A percentile compares a stretch with the other conserved stretches of the same genome.
phyloP scores from a whole-genome alignment of 2,888 invertebrate genomes.

The Catotricha subobsoleta region DNA sequence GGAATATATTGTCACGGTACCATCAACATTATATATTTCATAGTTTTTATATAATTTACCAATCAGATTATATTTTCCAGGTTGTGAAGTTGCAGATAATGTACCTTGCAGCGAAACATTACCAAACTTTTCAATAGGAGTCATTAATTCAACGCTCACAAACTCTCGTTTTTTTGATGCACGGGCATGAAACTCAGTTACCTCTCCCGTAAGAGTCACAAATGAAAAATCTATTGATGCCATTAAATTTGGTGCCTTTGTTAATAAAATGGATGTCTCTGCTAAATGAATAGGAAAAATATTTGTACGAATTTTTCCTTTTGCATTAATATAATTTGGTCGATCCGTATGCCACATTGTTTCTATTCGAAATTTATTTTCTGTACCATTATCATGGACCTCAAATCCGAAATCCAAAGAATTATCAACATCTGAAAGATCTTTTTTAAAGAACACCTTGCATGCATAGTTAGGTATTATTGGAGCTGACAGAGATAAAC shows the following conservation, averaged over 20 bases:
- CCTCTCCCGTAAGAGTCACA: constrained; percentile 17
- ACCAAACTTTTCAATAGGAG: constrained; percentile 20
- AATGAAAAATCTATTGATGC: constrained; percentile 21
- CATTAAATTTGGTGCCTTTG: constrained; percentile 18
- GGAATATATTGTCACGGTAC: constrained; percentile 25
- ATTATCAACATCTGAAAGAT: constrained; percentile 46
- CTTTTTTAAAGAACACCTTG: constrained; percentile 45
- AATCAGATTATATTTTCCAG: constrained; percentile 21
- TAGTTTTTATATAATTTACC: constrained; percentile 30
- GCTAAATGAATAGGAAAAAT: constrained; percentile 22
- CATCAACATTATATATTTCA: constrained; percentile 28
- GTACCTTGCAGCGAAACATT: constrained; percentile 27
- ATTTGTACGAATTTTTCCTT: constrained; percentile 23
- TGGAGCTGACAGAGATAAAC: constrained; percentile 42
- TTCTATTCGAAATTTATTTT: constrained; percentile 28
- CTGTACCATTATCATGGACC: constrained; percentile 34
- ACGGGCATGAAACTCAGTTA: constrained; percentile 21
- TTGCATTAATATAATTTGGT: constrained; percentile 28
- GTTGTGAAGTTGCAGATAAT: constrained; percentile 10
- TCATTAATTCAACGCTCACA: constrained; percentile 25
- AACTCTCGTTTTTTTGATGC: constrained; percentile 21
- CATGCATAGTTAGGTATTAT: constrained; percentile 45
- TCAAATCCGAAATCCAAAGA: constrained; percentile 43
- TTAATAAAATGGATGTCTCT: constrained; percentile 20
- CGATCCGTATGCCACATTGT: constrained; percentile 34